phyloP scores from a whole-genome alignment of 2,113 vertebrate genomes.

The Craseonycteris thonglongyai region DNA sequence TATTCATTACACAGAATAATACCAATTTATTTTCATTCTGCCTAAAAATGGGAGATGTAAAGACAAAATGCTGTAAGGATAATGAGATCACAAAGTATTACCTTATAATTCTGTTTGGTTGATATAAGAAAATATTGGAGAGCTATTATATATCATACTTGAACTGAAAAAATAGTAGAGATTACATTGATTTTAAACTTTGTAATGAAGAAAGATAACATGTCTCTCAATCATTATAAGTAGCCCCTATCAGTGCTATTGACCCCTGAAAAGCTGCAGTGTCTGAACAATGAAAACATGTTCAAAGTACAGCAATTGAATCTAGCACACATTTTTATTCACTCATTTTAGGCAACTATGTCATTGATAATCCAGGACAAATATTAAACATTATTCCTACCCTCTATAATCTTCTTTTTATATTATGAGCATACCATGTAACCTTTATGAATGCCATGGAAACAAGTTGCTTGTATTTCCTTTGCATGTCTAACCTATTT shows the following conservation, averaged over 20 bases:
- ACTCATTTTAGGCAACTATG: neutral
- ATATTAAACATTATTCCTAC: neutral
- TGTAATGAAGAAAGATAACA: neutral
- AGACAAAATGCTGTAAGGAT: neutral
- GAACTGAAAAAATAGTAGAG: neutral
- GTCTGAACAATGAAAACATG: neutral
- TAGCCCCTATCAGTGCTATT: neutral
- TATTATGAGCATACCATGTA: neutral
- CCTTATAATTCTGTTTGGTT: neutral
- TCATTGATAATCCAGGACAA: neutral
- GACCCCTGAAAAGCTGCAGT: neutral
- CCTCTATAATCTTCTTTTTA: neutral
- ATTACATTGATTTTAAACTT: neutral
- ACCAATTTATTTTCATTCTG: neutral
- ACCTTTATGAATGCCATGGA: neutral
- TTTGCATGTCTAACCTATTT: neutral
- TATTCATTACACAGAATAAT: neutral
- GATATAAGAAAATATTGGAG: neutral
- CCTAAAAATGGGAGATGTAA: neutral
- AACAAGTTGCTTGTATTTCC: neutral
- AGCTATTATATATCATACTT: neutral
- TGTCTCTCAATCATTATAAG: neutral
- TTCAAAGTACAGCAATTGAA: neutral
- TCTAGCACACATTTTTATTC: neutral
- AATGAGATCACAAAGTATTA: neutral